Conservation (phyloP, 2,797 vertebrate genomes). For the Dallia pectoralis region DNA sequence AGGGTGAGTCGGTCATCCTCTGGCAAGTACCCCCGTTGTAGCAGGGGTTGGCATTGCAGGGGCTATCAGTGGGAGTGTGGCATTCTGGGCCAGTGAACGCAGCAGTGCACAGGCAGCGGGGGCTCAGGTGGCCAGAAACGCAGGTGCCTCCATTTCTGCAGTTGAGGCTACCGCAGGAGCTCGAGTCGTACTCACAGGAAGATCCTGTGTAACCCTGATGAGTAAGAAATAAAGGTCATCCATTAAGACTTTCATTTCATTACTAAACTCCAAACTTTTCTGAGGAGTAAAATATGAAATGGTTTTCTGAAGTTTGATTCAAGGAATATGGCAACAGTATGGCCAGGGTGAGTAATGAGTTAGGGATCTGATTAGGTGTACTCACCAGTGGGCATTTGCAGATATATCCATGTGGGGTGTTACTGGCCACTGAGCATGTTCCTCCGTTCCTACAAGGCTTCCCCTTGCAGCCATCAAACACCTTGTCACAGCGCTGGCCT, state of each 20-base stretch:
- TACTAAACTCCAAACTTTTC: not conserved
- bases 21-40: slow-evolving; percentile 96
- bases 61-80: slow-evolving; percentile 84
- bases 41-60: slow-evolving; percentile 87
- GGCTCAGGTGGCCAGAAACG: slow-evolving; percentile 81
- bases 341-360: not conserved
- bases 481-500: slow-evolving; percentile 92
- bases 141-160: slow-evolving; percentile 91
- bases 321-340: not conserved
- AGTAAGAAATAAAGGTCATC: not conserved
- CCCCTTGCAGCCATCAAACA: slow-evolving; percentile 90
- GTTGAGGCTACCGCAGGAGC: slow-evolving; percentile 83
- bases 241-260: not conserved
- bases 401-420: slow-evolving; percentile 87
- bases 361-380: slow-evolving; percentile 21
- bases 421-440: slow-evolving; percentile 88
- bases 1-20: slow-evolving; percentile 77
- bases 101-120: slow-evolving; percentile 83
- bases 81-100: slow-evolving; percentile 88
- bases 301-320: too few relatives aligned
- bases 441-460: slow-evolving; percentile 89
- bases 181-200: slow-evolving; percentile 89
- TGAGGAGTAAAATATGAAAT: not conserved
- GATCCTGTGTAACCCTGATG: slow-evolving; percentile 80
- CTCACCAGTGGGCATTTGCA: slow-evolving; percentile 88